Evolutionary conservation across 2,797 vertebrate species (phyloP).

Genomic region (Microctenopoma steveboyesi): DNA sequence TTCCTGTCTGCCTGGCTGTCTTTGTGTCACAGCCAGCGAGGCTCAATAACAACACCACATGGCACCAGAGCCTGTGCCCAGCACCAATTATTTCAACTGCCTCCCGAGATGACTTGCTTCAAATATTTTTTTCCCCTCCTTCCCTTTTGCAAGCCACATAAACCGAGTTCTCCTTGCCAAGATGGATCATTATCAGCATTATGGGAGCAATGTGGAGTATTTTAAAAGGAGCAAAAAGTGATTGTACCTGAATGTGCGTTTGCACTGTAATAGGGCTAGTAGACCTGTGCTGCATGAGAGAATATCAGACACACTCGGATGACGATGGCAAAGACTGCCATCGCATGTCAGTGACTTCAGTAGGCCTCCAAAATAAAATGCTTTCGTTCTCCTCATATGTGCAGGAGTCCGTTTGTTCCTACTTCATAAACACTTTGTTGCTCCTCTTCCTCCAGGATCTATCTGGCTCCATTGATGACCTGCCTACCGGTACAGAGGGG

Average conservation of each 20-base stretch:
- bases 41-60: constrained; percentile 73
- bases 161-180: constrained; percentile 44
- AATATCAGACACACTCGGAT: constrained; percentile 8
- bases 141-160: constrained; percentile 46
- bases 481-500: constrained; percentile 96
- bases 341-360: constrained; percentile 32
- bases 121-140: constrained; percentile 13
- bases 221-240: constrained; percentile 30
- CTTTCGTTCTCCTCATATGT: background rate
- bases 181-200: constrained; percentile 56
- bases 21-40: constrained; percentile 69
- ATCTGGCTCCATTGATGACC: constrained; percentile 97
- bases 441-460: constrained; percentile 86
- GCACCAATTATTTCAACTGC: constrained; percentile 73
- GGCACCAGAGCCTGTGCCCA: constrained; percentile 62
- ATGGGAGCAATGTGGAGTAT: constrained; percentile 42
- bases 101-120: constrained; percentile 63
- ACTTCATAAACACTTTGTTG: background rate
- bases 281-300: constrained; percentile 2
- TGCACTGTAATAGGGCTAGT: background rate
- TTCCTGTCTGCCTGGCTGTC: constrained; percentile 47
- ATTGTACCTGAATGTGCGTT: constrained; percentile 17
- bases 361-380: constrained; percentile 28
- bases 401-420: background rate
- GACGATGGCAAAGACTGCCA: constrained; percentile 21